Evolutionary conservation across 2,113 vertebrate species (phyloP).

Genomic region (Boulengeromyrus knoepffleri): DNA sequence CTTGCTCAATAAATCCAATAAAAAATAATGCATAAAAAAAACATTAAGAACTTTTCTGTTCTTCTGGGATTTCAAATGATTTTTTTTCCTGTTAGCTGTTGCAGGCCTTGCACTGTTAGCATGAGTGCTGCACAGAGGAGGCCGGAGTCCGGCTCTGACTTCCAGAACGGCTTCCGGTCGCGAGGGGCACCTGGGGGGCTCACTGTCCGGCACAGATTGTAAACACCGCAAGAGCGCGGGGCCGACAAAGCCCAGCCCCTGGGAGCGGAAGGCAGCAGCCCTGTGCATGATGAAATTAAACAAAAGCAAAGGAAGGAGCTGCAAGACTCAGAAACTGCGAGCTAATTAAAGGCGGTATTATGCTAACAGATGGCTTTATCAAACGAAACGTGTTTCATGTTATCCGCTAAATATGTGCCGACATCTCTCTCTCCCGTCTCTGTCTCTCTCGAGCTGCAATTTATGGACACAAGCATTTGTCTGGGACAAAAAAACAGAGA

Average conservation of each 20-base stretch:
- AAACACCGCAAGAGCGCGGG: background rate
- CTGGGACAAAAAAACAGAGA: background rate
- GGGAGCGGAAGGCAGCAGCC: background rate
- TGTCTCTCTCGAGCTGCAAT: conserved; percentile 13
- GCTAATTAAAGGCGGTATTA: conserved; percentile 14
- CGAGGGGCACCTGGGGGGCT: background rate
- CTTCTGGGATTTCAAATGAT: background rate
- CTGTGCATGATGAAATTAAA: background rate
- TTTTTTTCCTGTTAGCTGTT: background rate
- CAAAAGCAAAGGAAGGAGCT: background rate
- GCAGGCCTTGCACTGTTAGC: background rate
- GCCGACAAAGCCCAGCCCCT: background rate
- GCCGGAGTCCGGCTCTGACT: background rate
- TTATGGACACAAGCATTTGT: conserved; percentile 1
- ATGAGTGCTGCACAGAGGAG: background rate
- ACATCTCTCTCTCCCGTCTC: conserved; percentile 27
- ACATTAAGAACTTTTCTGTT: background rate
- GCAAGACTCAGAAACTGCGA: background rate
- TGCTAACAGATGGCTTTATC: conserved; percentile 22
- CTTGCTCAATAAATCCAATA: too few species aligned
- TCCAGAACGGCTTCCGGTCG: background rate
- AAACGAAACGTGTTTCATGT: conserved; percentile 9
- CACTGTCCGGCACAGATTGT: background rate
- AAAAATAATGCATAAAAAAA: background rate
- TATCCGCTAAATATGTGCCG: conserved; percentile 8